Conservation (phyloP, 2,797 vertebrate genomes). For the Sciaenops ocellatus region DNA sequence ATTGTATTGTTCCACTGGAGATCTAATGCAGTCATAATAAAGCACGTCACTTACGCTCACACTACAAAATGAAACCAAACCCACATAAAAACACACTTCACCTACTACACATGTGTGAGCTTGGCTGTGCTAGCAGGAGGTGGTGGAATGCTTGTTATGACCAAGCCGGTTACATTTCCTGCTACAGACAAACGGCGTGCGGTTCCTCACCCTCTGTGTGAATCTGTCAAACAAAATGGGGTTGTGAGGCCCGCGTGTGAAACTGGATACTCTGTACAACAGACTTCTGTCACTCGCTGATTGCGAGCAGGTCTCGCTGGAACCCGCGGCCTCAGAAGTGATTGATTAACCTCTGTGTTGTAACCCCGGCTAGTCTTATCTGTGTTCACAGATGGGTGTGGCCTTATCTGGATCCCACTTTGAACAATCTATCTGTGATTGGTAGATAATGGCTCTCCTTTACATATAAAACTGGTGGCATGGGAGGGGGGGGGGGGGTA, state of each 20-base stretch:
- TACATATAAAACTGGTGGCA: conserved; percentile 7
- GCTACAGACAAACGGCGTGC: conserved; percentile 66
- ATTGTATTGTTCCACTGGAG: not conserved
- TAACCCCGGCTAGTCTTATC: conserved; percentile 56
- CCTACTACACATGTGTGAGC: conserved; percentile 16
- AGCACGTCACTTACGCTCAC: not conserved
- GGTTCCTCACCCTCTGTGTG: conserved; percentile 65
- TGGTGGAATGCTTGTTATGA: conserved; percentile 48
- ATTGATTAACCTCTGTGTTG: conserved; percentile 76
- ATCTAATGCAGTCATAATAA: not conserved
- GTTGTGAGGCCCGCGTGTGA: conserved; percentile 59
- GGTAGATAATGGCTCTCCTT: conserved; percentile 6
- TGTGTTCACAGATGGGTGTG: conserved; percentile 54
- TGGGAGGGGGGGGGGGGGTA: not conserved
- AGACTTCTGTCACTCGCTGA: conserved; percentile 42
- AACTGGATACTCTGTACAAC: conserved; percentile 65
- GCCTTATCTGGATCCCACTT: conserved; percentile 34
- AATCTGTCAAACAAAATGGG: conserved; percentile 66
- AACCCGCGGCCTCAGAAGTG: conserved; percentile 55
- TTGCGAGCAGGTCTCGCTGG: conserved; percentile 40
- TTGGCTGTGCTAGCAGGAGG: conserved; percentile 40
- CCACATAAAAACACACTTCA: conserved; percentile 5
- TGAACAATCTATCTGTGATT: conserved; percentile 46
- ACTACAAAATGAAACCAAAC: conserved; percentile 24
- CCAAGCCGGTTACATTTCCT: conserved; percentile 73